phyloP scores from a whole-genome alignment of 2,888 invertebrate genomes.

The Agonopterix subpropinquella region DNA sequence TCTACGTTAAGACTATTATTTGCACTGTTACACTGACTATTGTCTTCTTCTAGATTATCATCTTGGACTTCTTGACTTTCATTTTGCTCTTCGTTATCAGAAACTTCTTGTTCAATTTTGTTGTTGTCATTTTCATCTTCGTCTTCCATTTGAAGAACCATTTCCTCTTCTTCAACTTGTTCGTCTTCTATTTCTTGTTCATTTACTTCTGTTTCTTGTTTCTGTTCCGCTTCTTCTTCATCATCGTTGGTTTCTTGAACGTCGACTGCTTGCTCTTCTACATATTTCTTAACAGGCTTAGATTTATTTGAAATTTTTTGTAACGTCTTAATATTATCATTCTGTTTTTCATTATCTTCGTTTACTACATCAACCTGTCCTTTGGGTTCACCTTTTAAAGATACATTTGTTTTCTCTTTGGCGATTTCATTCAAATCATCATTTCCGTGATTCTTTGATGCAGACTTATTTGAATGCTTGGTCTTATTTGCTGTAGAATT shows the following conservation, averaged over 20 bases:
- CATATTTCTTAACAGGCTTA: conserved; percentile 3
- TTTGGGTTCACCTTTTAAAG: no score
- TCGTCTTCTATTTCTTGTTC: conserved; percentile 8
- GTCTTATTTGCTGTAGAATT: conserved; percentile 18
- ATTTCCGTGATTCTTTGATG: neutral
- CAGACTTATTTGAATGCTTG: conserved; percentile 25
- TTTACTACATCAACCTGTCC: neutral
- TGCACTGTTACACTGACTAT: neutral
- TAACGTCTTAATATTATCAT: neutral
- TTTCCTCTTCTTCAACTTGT: conserved; percentile 5
- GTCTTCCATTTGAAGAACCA: conserved; percentile 5
- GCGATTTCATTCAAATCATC: no score
- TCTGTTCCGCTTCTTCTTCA: neutral
- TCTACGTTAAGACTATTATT: conserved; percentile 9
- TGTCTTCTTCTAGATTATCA: conserved; percentile 3
- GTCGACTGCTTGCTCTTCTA: neutral
- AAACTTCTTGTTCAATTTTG: conserved; percentile 2
- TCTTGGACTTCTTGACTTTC: conserved; percentile 5
- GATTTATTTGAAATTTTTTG: neutral
- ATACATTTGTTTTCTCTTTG: no score
- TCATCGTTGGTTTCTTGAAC: neutral
- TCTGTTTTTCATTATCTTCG: neutral
- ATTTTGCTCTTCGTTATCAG: conserved; percentile 5
- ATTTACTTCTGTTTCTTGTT: neutral
- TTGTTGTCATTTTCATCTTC: conserved; percentile 7